Evolutionary conservation across 92 coral and sea anemone genomes (phyloP).

Genomic region (Zoanthus sociatus): DNA sequence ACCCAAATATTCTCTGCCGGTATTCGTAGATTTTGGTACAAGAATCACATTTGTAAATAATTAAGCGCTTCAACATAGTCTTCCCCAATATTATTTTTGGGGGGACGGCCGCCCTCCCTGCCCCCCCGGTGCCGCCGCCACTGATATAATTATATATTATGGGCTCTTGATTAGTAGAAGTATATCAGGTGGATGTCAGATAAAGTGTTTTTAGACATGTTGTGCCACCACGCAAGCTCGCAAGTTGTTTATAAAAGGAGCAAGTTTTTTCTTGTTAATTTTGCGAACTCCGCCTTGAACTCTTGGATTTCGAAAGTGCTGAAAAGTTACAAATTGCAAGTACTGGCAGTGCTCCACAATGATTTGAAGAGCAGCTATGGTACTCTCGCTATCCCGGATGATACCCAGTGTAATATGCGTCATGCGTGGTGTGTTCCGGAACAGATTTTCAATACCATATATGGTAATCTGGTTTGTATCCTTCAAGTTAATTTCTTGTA

Average conservation of each 20-base stretch:
- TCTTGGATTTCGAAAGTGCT: conserved; percentile 68
- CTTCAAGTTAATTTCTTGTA: conserved; percentile 79
- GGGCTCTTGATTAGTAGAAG: too few relatives aligned
- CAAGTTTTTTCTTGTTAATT: conserved; percentile 74
- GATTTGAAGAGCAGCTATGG: conserved; percentile 75
- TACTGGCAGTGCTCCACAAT: conserved; percentile 69
- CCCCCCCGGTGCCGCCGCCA: too few relatives aligned
- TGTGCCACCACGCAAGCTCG: conserved; percentile 62
- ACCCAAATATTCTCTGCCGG: too few relatives aligned
- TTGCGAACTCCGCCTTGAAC: conserved; percentile 71
- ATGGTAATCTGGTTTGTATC: conserved; percentile 74
- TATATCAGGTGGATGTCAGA: too few relatives aligned
- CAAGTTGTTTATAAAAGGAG: conserved; percentile 68
- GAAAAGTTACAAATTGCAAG: conserved; percentile 79
- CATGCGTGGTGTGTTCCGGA: conserved; percentile 70
- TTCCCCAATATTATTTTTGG: too few relatives aligned
- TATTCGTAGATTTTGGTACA: too few relatives aligned
- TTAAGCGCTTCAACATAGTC: too few relatives aligned
- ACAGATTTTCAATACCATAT: conserved; percentile 78
- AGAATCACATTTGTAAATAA: too few relatives aligned
- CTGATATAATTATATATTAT: too few relatives aligned
- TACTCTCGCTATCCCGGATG: conserved; percentile 68
- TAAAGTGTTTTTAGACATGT: not conserved
- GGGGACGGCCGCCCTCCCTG: too few relatives aligned
- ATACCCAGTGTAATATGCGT: conserved; percentile 79